Base-by-base conservation (phyloP, 2,797 vertebrate species). In the Lacerta agilis region DNA sequence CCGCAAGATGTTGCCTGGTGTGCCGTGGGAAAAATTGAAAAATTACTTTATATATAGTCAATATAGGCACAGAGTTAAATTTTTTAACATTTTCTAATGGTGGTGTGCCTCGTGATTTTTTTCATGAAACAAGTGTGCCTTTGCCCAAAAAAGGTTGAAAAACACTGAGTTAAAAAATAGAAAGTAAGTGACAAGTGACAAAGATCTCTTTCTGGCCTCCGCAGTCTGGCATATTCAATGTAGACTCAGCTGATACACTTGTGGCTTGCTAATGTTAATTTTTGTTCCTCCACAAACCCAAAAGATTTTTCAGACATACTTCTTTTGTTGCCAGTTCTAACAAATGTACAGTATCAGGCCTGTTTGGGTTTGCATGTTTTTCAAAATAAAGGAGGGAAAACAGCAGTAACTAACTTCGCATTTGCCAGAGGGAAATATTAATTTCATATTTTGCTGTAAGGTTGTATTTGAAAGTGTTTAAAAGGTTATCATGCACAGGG, bases 161-260 rank as follows among this genome's bases (percentile, higher is more conserved):
- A n/a, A n/a, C n/a, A n/a, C n/a, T n/a, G n/a, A 20, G 36, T 73
- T 38, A n/a, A 8, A 61, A 8, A 33, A 38, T 83, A 72, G 3
- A 49, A 5, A 15, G 27, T 20, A 20, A 17, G 67, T 23, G 10
- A 27, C n/a, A 17, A 79, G 17, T 33, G 20, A 8, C 36, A 64
- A 86, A 86, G 67, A 69, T 79, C 55, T 66, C 58, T 6, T 87
- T 73, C 79, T 0, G 0, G 1, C 82, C 41, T 17, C 61, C 29
- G 1, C 13, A 67, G 79, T 71, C 78, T 71, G 38, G 17, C 83
- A 69, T 83, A 88, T 73, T 85, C 0, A 45, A 43, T 27, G 13
- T 72, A 86, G 91, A 92, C 64, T 79, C 81, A 91, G 79, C 80
- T 67, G 92, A 89, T 73, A 84, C 66, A 79, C 43, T 75, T 6